phyloP scores from a whole-genome alignment of 2,797 vertebrate genomes.

The Acipenser ruthenus region DNA sequence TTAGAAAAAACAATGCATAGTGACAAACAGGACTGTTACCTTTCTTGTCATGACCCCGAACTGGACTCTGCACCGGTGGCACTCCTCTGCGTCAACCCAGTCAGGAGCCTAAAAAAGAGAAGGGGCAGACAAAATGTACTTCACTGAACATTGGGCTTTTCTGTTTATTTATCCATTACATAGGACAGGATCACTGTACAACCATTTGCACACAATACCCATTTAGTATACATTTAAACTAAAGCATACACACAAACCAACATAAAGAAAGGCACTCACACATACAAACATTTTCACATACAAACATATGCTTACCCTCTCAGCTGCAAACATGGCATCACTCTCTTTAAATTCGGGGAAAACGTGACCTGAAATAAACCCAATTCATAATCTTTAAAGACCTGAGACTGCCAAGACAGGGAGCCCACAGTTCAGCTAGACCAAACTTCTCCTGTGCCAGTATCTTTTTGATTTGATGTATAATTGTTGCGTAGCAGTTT shows the following conservation, averaged over 20 bases:
- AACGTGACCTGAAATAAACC: constrained; percentile 65
- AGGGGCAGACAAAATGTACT: not conserved
- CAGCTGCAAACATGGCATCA: constrained; percentile 94
- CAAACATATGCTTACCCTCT: constrained; percentile 68
- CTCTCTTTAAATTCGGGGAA: constrained; percentile 98
- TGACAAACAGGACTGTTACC: constrained; percentile 47
- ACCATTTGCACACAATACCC: no score
- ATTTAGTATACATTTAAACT: no score
- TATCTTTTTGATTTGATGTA: no score
- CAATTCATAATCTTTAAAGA: no score
- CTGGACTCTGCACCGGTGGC: constrained; percentile 92
- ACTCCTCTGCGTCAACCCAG: constrained; percentile 97
- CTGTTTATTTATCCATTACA: no score
- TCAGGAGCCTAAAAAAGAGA: constrained; percentile 76
- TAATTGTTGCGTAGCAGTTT: no score
- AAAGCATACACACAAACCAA: no score
- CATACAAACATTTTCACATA: not conserved
- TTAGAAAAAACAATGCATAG: not conserved
- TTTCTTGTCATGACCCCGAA: constrained; percentile 94
- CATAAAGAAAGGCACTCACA: not conserved
- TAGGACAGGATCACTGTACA: no score
- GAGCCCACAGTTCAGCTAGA: not conserved
- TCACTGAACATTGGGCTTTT: not conserved
- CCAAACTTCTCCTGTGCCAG: not conserved
- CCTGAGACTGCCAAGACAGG: no score